A percentile compares a stretch with the other conserved stretches of the same genome.
Conservation (phyloP, 2,888 invertebrate species). For the Machimus rusticus region DNA sequence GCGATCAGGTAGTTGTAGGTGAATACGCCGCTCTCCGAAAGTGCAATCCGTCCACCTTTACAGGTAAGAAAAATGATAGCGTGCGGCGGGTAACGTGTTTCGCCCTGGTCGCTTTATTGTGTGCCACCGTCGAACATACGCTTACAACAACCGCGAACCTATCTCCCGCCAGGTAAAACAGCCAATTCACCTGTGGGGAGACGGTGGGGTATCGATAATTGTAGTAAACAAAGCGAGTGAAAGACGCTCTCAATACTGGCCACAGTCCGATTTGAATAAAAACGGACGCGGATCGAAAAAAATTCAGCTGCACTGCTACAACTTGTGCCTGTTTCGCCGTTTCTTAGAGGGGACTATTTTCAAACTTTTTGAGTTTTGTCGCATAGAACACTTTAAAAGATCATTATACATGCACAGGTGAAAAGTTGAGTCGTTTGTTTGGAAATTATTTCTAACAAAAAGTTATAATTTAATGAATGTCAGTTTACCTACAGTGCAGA, state of each 20-base stretch:
- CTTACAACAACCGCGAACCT: constrained; percentile 12
- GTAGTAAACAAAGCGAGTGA: constrained; percentile 34
- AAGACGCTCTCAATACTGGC: background rate
- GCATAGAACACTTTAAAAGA: too few species aligned
- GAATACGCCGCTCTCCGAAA: background rate
- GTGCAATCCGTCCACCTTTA: background rate
- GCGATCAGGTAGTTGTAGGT: background rate
- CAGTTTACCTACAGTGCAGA: too few species aligned
- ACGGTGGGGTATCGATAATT: constrained; percentile 20
- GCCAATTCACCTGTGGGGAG: constrained; percentile 28
- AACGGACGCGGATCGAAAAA: background rate
- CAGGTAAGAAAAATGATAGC: background rate
- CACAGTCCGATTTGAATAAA: constrained; percentile 6
- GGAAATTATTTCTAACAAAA: too few species aligned
- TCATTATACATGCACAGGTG: too few species aligned
- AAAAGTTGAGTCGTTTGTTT: too few species aligned
- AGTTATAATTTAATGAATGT: too few species aligned
- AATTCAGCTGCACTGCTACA: background rate
- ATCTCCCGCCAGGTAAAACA: constrained; percentile 23
- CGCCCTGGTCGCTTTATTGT: background rate
- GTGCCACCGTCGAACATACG: background rate
- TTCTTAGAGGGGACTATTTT: background rate
- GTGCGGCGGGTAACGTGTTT: background rate
- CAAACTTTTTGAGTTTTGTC: too few species aligned
- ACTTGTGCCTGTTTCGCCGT: background rate